phyloP scores from a whole-genome alignment of 2,888 invertebrate genomes.

The Ormyrus rosae region DNA sequence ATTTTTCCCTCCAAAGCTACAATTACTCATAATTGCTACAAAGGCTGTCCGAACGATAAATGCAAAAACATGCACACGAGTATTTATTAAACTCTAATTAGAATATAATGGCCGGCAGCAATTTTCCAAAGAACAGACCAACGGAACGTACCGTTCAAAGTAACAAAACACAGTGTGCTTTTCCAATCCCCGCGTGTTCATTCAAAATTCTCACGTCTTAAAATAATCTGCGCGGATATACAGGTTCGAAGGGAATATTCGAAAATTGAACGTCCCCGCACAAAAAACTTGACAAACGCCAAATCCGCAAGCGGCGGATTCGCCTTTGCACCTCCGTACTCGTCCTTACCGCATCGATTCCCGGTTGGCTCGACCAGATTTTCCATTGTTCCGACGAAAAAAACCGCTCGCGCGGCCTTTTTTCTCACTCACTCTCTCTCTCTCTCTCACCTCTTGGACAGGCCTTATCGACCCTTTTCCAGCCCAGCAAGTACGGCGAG shows the following conservation, averaged over 20 bases:
- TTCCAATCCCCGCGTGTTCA: background rate
- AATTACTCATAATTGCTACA: no score
- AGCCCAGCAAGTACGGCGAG: slow-evolving; percentile 14
- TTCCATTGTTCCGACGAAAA: slow-evolving; percentile 10
- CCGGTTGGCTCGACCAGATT: background rate
- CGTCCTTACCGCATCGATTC: background rate
- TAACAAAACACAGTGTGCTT: background rate
- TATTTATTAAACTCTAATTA: no score
- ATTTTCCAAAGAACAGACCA: no score
- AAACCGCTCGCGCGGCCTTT: background rate
- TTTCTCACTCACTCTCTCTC: background rate
- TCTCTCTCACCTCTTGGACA: slow-evolving; percentile 8
- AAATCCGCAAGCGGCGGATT: background rate
- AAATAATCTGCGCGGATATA: background rate
- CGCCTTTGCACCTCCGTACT: background rate
- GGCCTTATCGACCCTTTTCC: slow-evolving; percentile 42
- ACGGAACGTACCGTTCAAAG: no score
- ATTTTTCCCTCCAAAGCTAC: no score
- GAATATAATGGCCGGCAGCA: no score
- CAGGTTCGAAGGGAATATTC: background rate
- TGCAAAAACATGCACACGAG: no score
- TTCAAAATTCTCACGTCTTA: background rate
- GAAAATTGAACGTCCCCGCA: background rate
- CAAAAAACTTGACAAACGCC: background rate
- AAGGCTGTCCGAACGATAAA: no score